Base-by-base conservation (phyloP, 1,140 invertebrate genomes). In the Drosophila kurseongensis region DNA sequence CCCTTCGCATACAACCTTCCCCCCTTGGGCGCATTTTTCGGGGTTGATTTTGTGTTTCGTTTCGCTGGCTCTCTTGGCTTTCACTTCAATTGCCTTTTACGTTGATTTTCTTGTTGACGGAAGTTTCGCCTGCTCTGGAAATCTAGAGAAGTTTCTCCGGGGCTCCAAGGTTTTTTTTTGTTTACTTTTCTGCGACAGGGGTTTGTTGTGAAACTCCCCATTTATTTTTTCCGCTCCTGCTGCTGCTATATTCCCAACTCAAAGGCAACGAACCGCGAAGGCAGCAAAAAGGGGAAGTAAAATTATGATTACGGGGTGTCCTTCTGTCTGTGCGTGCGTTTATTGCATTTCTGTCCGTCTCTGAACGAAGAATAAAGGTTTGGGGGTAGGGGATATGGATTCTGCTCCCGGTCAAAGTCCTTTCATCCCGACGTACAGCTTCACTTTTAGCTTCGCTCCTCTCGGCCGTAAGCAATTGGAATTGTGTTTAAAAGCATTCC, bases 1-100 rank as follows among this genome's bases (percentile, higher is more conserved):
- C 74, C 41, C 35, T 48, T 36, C 48, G 44, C 65, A 52, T 66
- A 42, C 32, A 68, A 68, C 42, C 16, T 23, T 51, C 48, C 72
- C 71, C 71, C 72, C 73, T 58, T 29, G 75, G 58, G 61, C 80
- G 48, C 58, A 76, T 78, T 81, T 72, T 83, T 83, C 59, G 82
- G 82, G 82, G 82, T 86, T 83, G 82, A 82, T 86, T 88, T 85
- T 72, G 13, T 56, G 59, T 69, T 82, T 75, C 61, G 52, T 61
- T 55, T 61, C 41, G 60, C 63, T 67, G 59, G 27, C 63, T 67
- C 60, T 71, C 63, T 76, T 67, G 38, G 62, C 62, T 65, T 75
- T 79, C 57, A 76, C 78, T 84, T 72, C 60, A 55, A 71, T 75
- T 76, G 81, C 75, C 62, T 78, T 78, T 59, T 79, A 59, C 60